Conservation (phyloP, 2,113 vertebrate genomes). For the Pelodiscus sinensis region DNA sequence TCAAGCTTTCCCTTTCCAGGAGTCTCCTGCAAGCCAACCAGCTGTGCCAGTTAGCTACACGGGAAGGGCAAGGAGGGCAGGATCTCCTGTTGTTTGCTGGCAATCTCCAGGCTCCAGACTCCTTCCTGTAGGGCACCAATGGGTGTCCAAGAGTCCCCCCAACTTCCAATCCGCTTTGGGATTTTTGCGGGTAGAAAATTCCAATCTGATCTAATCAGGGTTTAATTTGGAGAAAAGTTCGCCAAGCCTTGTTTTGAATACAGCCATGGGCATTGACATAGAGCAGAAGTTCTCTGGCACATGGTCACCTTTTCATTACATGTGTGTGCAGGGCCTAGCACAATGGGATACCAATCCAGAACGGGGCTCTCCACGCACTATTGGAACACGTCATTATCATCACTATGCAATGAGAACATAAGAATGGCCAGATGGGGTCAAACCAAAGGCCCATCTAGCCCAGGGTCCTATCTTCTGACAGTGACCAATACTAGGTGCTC, state of each 20-base stretch:
- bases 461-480: no score
- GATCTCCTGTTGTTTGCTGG: not conserved
- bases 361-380: not conserved
- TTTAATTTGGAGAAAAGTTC: not conserved
- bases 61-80: not conserved
- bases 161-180: not conserved
- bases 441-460: no score
- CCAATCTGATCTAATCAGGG: not conserved
- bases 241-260: not conserved
- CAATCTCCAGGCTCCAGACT: not conserved
- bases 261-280: not conserved
- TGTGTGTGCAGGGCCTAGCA: not conserved
- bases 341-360: not conserved
- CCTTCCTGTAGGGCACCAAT: no score
- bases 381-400: no score
- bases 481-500: no score
- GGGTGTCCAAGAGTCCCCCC: not conserved
- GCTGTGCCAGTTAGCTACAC: not conserved
- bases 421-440: no score
- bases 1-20: not conserved
- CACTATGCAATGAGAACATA: no score
- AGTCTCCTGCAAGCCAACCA: not conserved
- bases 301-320: not conserved
- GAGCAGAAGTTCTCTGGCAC: not conserved
- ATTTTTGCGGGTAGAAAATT: not conserved